phyloP scores from a whole-genome alignment of 1,140 invertebrate genomes.

The Drosophila pruinosa region DNA sequence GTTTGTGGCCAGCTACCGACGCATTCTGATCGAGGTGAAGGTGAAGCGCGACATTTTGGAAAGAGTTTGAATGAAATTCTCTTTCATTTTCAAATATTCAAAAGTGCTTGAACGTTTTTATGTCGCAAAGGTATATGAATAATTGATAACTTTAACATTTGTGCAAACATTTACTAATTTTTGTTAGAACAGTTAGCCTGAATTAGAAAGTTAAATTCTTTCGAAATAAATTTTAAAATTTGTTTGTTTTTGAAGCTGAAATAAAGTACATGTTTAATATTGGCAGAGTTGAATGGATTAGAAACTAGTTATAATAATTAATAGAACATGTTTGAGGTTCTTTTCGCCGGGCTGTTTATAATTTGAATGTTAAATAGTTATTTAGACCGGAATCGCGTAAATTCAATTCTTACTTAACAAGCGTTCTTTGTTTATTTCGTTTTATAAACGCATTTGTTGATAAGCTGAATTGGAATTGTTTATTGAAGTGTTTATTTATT shows the following conservation, averaged over 20 bases:
- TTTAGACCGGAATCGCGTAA: not conserved
- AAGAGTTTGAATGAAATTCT: not conserved
- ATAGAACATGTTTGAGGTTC: not conserved
- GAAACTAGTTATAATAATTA: not conserved
- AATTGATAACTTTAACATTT: constrained; percentile 46
- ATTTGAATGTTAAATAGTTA: not conserved
- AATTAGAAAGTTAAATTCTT: not conserved
- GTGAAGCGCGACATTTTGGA: not conserved
- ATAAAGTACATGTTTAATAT: not conserved
- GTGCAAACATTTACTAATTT: constrained; percentile 60
- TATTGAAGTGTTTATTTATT: not conserved
- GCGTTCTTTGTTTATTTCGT: not conserved
- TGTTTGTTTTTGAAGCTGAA: no score
- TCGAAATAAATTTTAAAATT: not conserved
- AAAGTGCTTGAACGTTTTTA: constrained; percentile 11
- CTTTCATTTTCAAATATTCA: not conserved
- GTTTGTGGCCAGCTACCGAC: constrained; percentile 43
- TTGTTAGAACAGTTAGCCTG: no score
- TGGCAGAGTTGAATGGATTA: not conserved
- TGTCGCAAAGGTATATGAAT: constrained; percentile 15
- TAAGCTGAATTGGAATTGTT: not conserved
- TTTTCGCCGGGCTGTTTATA: not conserved
- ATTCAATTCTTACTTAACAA: not conserved
- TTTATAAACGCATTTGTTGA: not conserved
- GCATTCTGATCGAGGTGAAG: constrained; percentile 18